Evolutionary conservation across 1,140 invertebrate genomes (phyloP).

Genomic region (Halesus radiatus): DNA sequence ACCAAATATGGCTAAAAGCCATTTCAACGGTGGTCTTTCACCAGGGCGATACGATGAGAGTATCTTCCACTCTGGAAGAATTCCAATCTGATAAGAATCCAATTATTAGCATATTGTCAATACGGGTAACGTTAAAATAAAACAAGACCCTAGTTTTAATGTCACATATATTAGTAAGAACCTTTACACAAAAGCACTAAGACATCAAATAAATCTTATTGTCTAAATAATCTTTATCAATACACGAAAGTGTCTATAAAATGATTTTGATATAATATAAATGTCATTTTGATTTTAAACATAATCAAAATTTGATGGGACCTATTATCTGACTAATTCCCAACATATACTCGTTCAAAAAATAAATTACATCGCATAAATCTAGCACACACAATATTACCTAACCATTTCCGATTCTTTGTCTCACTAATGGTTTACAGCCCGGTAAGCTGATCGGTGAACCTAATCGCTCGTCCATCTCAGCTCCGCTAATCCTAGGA

Average conservation of each 20-base stretch:
- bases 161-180: constrained; percentile 72
- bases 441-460: neutral
- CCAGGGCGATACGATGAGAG: too few relatives aligned
- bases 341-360: constrained; percentile 60
- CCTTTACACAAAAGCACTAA: constrained; percentile 72
- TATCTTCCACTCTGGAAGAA: too few relatives aligned
- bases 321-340: constrained; percentile 68
- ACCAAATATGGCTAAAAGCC: too few relatives aligned
- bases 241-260: constrained; percentile 68
- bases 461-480: neutral
- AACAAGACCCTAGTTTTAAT: constrained; percentile 22
- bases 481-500: too few relatives aligned
- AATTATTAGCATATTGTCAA: too few relatives aligned
- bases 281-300: constrained; percentile 67
- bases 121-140: neutral
- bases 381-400: constrained; percentile 44
- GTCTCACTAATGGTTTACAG: constrained; percentile 5
- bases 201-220: constrained; percentile 72
- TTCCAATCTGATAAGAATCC: too few relatives aligned
- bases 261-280: constrained; percentile 67
- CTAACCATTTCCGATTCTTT: constrained; percentile 5
- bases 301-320: constrained; percentile 64
- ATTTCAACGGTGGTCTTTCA: too few relatives aligned
- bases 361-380: constrained; percentile 48
- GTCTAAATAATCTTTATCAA: constrained; percentile 69